Percentiles rank a stretch among this genome's conserved stretches.
These are phyloP conservation scores for Nettapus auritus DNA, from an alignment of 2,113 vertebrate genomes.

Conservation along the genomic window DNA sequence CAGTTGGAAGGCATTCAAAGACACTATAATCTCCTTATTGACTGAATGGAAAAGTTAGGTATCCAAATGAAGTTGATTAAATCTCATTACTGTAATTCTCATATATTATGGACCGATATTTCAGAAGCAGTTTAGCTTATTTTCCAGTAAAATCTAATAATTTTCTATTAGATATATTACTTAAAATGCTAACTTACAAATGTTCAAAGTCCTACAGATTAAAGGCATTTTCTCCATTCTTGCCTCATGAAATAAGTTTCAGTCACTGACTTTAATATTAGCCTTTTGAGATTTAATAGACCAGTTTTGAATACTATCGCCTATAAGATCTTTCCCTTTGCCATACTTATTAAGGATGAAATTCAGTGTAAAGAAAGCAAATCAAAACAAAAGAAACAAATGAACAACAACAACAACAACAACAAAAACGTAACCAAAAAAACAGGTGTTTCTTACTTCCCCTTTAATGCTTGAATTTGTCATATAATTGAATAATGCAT, in stretches of 20 bases:
- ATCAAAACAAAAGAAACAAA: no score
- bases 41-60: background rate
- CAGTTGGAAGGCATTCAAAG: background rate
- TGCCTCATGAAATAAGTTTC: background rate
- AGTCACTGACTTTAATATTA: background rate
- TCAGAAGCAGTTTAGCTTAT: background rate
- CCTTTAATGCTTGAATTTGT: background rate
- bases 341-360: background rate
- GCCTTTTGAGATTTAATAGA: background rate
- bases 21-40: background rate
- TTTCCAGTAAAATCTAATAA: background rate
- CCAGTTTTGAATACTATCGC: background rate
- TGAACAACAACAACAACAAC: no score
- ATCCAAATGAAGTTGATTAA: background rate
- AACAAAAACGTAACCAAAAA: background rate
- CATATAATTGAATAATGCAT: background rate
- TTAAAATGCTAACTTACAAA: background rate
- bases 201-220: background rate
- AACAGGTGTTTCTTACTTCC: background rate
- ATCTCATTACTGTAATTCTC: background rate
- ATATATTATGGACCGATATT: background rate
- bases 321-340: background rate
- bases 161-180: background rate
- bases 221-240: background rate
- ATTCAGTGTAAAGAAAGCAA: background rate